A percentile compares a stretch with the other conserved stretches of the same genome.
phyloP scores from a whole-genome alignment of 2,113 vertebrate genomes.

The Illadopsis cleaveri region DNA sequence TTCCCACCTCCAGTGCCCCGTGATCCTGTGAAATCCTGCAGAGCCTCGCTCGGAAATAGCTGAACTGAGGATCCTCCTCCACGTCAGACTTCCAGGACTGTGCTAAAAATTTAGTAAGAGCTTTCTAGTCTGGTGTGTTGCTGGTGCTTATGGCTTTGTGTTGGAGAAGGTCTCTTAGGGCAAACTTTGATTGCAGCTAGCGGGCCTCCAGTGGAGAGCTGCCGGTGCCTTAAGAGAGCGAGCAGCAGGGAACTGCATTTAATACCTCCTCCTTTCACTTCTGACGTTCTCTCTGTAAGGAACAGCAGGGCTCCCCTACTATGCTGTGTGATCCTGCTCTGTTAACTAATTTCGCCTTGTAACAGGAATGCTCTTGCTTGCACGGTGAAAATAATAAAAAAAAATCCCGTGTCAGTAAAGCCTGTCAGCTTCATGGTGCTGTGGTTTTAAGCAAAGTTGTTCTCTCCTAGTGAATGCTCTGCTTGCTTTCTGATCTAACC shows the following conservation, averaged over 20 bases:
- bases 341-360: not conserved
- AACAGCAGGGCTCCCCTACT: constrained; percentile 39
- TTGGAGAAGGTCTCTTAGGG: constrained; percentile 8
- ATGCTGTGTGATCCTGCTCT: not conserved
- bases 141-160: not conserved
- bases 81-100: not conserved
- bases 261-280: constrained; percentile 19
- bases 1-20: not conserved
- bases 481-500: not conserved
- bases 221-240: constrained; percentile 1
- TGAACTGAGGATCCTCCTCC: not conserved
- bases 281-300: constrained; percentile 18
- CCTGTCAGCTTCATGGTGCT: not conserved
- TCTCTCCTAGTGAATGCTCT: not conserved
- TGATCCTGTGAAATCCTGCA: not conserved
- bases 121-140: not conserved
- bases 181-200: constrained; percentile 27
- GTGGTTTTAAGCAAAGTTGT: not conserved
- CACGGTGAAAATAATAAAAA: not conserved
- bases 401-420: not conserved
- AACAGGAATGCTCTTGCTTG: not conserved
- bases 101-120: not conserved
- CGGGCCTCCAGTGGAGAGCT: constrained; percentile 26
- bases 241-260: constrained; percentile 49
- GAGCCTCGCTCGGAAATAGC: not conserved